Conservation (phyloP, 2,113 vertebrate species). For the Nerophis lumbriciformis region DNA sequence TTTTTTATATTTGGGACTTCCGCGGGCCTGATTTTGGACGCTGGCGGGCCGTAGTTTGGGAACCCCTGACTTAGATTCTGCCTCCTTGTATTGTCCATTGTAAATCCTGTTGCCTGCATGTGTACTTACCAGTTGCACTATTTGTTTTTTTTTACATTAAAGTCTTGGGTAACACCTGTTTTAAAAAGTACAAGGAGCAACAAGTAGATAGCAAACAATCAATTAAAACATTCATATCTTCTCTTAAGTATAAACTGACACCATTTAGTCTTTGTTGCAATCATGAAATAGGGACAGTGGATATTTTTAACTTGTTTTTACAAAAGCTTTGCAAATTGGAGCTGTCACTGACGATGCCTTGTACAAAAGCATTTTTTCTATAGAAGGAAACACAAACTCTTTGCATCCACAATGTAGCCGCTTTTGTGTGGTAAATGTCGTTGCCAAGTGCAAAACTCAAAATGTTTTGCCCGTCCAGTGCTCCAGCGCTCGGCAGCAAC, state of each 20-base stretch:
- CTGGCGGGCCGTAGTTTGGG: no score
- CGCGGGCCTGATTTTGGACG: no score
- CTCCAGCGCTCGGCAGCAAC: conserved; percentile 24
- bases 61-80: no score
- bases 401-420: conserved; percentile 24
- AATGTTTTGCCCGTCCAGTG: conserved; percentile 8
- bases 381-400: conserved; percentile 15
- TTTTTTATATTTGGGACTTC: no score
- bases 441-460: conserved; percentile 12
- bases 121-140: no score
- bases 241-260: conserved; percentile 21
- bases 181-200: no score
- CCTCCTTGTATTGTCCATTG: no score
- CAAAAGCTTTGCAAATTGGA: conserved; percentile 30
- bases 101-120: no score
- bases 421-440: conserved; percentile 14
- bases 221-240: conserved; percentile 29
- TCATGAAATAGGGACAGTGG: conserved; percentile 9
- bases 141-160: no score
- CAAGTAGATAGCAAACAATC: no score
- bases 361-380: conserved; percentile 19
- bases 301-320: conserved; percentile 14
- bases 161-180: no score
- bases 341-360: conserved; percentile 23
- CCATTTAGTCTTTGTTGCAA: conserved; percentile 9